phyloP scores from a whole-genome alignment of 2,113 vertebrate genomes.

The Microcebus griseorufus region DNA sequence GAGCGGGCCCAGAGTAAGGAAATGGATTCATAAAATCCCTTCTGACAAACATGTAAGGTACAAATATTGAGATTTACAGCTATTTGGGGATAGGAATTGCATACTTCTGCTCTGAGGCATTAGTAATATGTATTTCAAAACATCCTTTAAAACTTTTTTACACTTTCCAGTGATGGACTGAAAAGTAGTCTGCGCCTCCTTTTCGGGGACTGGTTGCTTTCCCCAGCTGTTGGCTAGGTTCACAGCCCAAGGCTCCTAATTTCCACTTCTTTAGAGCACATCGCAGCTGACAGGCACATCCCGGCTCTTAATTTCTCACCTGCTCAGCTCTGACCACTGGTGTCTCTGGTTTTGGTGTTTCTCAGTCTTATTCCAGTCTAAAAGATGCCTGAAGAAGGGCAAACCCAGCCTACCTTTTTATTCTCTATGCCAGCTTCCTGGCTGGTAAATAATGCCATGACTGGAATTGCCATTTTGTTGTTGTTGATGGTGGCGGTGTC shows the following conservation, averaged over 20 bases:
- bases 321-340: not conserved
- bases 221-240: not conserved
- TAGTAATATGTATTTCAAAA: not conserved
- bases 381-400: not conserved
- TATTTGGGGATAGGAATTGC: conserved; percentile 26
- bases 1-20: not conserved
- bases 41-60: conserved; percentile 13
- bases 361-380: not conserved
- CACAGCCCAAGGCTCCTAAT: not conserved
- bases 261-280: not conserved
- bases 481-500: not conserved
- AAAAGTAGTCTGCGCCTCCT: not conserved
- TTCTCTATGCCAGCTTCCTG: not conserved
- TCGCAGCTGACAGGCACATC: not conserved
- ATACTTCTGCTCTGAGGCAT: conserved; percentile 15
- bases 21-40: conserved; percentile 29
- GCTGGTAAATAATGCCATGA: not conserved
- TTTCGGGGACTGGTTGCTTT: not conserved
- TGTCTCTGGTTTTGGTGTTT: not conserved
- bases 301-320: not conserved
- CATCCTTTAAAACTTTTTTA: not conserved
- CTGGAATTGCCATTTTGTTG: not conserved
- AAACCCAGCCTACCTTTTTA: not conserved
- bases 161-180: not conserved
- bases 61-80: conserved; percentile 21